Evolutionary conservation across 2,113 vertebrate species (phyloP).

Genomic region (Leptosomus discolor): DNA sequence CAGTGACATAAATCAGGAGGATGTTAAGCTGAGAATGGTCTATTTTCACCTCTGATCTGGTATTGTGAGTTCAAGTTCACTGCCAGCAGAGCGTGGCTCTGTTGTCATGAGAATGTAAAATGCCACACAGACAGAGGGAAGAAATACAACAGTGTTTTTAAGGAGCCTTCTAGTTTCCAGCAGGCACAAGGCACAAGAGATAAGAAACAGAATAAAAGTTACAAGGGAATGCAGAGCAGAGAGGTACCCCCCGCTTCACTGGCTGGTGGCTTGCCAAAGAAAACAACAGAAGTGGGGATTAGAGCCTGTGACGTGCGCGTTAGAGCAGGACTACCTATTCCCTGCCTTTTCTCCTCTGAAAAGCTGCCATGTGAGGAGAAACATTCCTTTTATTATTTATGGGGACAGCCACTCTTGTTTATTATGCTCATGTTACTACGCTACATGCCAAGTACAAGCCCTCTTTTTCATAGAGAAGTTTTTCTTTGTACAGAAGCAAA

Average conservation of each 20-base stretch:
- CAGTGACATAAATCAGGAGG: not conserved
- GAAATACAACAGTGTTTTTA: not conserved
- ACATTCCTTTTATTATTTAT: slow-evolving; percentile 66
- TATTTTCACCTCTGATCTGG: not conserved
- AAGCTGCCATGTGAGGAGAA: slow-evolving; percentile 43
- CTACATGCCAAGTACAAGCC: slow-evolving; percentile 48
- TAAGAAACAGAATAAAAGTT: slow-evolving; percentile 23
- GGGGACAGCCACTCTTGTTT: slow-evolving; percentile 54
- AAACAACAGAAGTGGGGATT: slow-evolving; percentile 13
- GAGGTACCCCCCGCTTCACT: not conserved
- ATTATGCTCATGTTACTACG: slow-evolving; percentile 50
- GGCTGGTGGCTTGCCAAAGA: slow-evolving; percentile 42
- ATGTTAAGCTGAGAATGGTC: slow-evolving; percentile 5
- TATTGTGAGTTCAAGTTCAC: not conserved
- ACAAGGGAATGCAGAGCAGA: not conserved
- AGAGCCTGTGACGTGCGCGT: not conserved
- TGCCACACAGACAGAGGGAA: not conserved
- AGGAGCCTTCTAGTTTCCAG: not conserved
- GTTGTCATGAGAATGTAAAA: not conserved
- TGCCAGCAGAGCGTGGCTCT: not conserved
- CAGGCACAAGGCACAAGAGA: not conserved
- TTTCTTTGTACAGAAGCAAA: not conserved
- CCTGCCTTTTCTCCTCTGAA: slow-evolving; percentile 32
- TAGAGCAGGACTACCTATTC: not conserved
- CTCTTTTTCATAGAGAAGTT: slow-evolving; percentile 19